Percentiles rank a stretch among this genome's conserved stretches.
Evolutionary conservation across 2,797 vertebrate genomes (phyloP).

Genomic region (Ateles fusciceps): DNA sequence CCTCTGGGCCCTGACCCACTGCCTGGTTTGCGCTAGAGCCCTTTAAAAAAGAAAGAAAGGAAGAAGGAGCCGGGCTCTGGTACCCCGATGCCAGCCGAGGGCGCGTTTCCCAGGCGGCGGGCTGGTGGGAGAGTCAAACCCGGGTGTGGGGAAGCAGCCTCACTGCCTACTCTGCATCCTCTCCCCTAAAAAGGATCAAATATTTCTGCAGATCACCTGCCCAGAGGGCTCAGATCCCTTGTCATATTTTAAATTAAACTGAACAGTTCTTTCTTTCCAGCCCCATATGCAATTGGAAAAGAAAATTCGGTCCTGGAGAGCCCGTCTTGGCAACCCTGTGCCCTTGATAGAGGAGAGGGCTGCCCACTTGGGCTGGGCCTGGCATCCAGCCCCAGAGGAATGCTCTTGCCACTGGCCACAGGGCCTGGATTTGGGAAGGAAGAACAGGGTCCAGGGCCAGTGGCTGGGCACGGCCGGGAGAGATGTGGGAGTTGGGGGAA

Average conservation of each 20-base stretch:
- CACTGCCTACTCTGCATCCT: background rate
- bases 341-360: background rate
- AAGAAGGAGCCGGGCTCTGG: slow-evolving; percentile 61
- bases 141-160: background rate
- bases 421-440: slow-evolving; percentile 6
- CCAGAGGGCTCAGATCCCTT: background rate
- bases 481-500: background rate
- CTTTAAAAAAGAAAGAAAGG: slow-evolving; percentile 66
- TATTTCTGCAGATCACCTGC: slow-evolving; percentile 19
- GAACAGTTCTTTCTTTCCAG: background rate
- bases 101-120: slow-evolving; percentile 56
- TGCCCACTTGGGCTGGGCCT: slow-evolving; percentile 13
- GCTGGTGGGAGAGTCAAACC: slow-evolving; percentile 31
- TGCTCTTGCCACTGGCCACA: background rate
- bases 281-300: background rate
- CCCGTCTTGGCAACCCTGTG: background rate
- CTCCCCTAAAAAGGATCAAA: background rate
- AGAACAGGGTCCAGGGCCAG: background rate
- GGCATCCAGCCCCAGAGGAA: background rate
- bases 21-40: slow-evolving; percentile 61
- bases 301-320: background rate
- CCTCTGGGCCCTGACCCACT: slow-evolving; percentile 71
- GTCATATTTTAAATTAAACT: slow-evolving; percentile 49
- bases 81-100: slow-evolving; percentile 65
- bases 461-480: background rate